Evolutionary conservation across 2,797 vertebrate genomes (phyloP).

Genomic region (Streptopelia turtur): DNA sequence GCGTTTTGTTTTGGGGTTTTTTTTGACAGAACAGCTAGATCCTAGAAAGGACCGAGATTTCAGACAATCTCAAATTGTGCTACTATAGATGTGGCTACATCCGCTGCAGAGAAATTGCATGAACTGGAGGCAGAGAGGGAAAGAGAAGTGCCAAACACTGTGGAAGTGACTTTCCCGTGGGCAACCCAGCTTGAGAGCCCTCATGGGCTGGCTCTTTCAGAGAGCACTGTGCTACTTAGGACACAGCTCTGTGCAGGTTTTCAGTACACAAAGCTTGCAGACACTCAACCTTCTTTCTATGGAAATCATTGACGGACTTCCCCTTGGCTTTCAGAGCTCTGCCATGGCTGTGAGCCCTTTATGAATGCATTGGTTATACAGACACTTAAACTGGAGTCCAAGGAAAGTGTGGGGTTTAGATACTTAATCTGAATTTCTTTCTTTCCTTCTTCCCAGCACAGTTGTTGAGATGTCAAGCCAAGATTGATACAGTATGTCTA

Average conservation of each 20-base stretch:
- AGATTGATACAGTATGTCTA: constrained; percentile 18
- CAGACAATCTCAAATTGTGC: neutral
- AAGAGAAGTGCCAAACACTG: neutral
- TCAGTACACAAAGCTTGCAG: neutral
- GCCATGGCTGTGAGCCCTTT: neutral
- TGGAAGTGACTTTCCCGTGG: neutral
- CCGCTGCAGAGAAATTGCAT: neutral
- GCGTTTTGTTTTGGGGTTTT: neutral
- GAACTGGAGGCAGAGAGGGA: neutral
- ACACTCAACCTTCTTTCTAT: neutral
- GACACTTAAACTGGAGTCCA: neutral
- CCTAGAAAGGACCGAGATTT: neutral
- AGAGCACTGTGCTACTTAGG: neutral
- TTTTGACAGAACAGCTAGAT: neutral
- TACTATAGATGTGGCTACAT: neutral
- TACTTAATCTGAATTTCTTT: constrained; percentile 35
- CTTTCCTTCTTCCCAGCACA: constrained; percentile 38
- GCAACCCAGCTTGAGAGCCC: neutral
- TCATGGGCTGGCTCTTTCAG: neutral
- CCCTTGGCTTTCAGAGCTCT: neutral
- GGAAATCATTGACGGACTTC: neutral
- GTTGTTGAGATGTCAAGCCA: constrained; percentile 40
- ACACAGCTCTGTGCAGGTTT: neutral
- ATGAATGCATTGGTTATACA: neutral
- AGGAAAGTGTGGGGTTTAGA: neutral